Conservation (phyloP, 2,113 vertebrate species). For the Apteryx mantelli region DNA sequence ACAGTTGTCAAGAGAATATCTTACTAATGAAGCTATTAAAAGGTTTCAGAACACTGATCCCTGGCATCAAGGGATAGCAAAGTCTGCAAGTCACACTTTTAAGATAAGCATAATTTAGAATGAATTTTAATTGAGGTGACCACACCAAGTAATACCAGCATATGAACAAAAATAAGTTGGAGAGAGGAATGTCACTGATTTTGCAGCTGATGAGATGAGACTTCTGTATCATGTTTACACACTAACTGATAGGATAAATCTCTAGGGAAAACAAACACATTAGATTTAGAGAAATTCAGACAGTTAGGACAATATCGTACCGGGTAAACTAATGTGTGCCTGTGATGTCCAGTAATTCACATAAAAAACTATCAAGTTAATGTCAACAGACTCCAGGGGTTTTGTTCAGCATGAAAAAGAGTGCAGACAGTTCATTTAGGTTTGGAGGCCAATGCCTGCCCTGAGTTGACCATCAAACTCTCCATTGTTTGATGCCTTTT, state of each 20-base stretch:
- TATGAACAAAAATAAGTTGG: neutral
- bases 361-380: neutral
- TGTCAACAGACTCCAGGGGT: neutral
- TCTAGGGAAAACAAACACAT: neutral
- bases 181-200: neutral
- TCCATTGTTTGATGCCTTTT: neutral
- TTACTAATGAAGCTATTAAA: neutral
- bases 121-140: neutral
- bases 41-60: neutral
- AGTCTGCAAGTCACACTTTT: neutral
- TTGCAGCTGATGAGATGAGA: neutral
- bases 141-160: neutral
- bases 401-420: neutral
- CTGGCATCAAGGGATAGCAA: neutral
- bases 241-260: too few relatives aligned
- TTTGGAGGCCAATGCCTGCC: neutral
- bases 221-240: too few relatives aligned
- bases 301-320: neutral
- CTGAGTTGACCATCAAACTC: neutral
- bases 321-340: neutral
- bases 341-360: neutral
- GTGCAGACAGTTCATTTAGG: accelerated
- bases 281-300: neutral
- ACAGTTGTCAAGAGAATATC: accelerated
- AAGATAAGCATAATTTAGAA: neutral